Evolutionary conservation across 1,140 invertebrate genomes (phyloP), one percentile per base, ranked within the genome.

Genomic region (Asbolus verrucosus): DNA sequence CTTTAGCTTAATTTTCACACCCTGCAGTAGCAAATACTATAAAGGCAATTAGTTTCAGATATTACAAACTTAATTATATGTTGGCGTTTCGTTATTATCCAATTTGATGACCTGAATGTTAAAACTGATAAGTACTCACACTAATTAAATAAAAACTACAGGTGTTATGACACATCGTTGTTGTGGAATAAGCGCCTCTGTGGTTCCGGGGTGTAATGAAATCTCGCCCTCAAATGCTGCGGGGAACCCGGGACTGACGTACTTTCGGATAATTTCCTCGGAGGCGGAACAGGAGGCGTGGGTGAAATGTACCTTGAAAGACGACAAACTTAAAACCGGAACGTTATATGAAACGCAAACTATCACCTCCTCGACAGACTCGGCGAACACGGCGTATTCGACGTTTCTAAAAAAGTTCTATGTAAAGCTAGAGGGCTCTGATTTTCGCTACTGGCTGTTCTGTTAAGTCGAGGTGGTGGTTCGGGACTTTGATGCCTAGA

Each of bases 131-230:
- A 65, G 67, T 18, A 70, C 68, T 67, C 62, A 36, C 33, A 36
- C 21, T 11, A 54, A 54, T 27, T 27, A 14, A 13, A 2, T 41
- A 46, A 3, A 36, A n/a, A 24, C 65, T 63, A 63, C 24, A 33
- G 70, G 13, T 68, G 78, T 76, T 79, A 78, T 75, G 75, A 78
- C 6, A 77, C 72, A 65, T 80, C 78, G 67, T 76, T 77, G 68
- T 76, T 78, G 61, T 75, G 76, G 70, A 69, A 67, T 67, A 88
- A 83, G 77, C 88, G 85, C 69, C 90, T 83, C 75, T 91, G 89
- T 11, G 88, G 89, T 81, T 91, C 89, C 5, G 90, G 90, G 2
- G 90, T 91, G 73, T 90, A 90, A 76, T 88, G 89, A 68, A 90
- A 85, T 74, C 88, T 84, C 15, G 88, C 84, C 69, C 87, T 83